Conservation (phyloP, 1,140 invertebrate species). For the Leptopilina clavipes region DNA sequence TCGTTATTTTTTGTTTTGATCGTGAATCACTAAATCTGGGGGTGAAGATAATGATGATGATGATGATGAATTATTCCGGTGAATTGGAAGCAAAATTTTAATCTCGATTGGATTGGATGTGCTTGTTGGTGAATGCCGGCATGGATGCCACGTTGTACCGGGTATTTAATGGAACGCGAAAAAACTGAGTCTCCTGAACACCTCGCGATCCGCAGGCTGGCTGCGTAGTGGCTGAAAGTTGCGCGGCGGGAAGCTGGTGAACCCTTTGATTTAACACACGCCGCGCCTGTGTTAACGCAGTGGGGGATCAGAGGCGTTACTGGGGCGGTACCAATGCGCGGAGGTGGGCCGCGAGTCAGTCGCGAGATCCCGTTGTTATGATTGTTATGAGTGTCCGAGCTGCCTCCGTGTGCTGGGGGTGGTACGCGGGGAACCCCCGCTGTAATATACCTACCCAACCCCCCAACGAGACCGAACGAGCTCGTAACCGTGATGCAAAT, state of each 20-base stretch:
- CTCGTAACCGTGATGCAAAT: constrained; percentile 72
- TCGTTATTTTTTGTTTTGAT: no score
- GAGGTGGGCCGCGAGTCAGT: constrained; percentile 73
- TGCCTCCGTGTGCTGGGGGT: constrained; percentile 63
- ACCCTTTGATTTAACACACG: constrained; percentile 46
- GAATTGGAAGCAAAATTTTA: no score
- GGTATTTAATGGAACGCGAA: constrained; percentile 51
- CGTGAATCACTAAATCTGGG: constrained; percentile 5
- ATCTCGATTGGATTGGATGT: no score
- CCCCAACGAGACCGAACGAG: constrained; percentile 61
- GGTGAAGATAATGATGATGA: no score
- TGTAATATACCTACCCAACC: constrained; percentile 67
- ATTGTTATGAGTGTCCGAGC: constrained; percentile 74
- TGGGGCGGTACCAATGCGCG: constrained; percentile 71
- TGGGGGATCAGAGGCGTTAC: constrained; percentile 65
- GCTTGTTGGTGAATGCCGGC: no score
- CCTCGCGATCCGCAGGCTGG: constrained; percentile 74
- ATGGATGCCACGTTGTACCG: constrained; percentile 67
- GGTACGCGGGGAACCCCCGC: constrained; percentile 59
- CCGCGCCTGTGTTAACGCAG: constrained; percentile 53
- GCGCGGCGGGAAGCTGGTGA: constrained; percentile 55
- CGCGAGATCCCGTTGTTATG: constrained; percentile 71
- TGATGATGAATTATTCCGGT: no score
- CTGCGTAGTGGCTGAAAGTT: constrained; percentile 71
- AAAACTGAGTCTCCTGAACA: constrained; percentile 56